A percentile compares a stretch with the other conserved stretches of the same genome.
Evolutionary conservation across 2,797 vertebrate genomes (phyloP).

Genomic region (Borostomias antarcticus): DNA sequence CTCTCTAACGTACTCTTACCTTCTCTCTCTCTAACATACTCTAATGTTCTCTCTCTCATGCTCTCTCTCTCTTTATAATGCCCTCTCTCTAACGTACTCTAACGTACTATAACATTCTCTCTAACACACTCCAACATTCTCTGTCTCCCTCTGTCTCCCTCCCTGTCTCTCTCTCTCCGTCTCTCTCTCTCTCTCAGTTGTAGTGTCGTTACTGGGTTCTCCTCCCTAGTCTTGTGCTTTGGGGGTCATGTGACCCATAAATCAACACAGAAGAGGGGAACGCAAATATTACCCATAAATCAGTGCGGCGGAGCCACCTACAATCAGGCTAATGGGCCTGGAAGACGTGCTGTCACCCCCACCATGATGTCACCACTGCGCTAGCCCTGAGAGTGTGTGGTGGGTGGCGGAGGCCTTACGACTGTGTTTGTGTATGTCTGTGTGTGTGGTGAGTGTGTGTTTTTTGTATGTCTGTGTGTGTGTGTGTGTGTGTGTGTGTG

Average conservation of each 20-base stretch:
- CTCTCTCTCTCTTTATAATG: conserved; percentile 1
- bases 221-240: conserved; percentile 69
- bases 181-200: conserved; percentile 63
- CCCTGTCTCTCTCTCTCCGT: conserved; percentile 7
- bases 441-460: conserved; percentile 34
- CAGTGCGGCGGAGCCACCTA: conserved; percentile 78
- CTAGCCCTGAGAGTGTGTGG: conserved; percentile 42
- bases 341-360: conserved; percentile 83
- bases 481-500: conserved; percentile 42
- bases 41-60: no score
- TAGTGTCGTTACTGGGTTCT: conserved; percentile 69
- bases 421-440: conserved; percentile 38
- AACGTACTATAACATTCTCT: no score
- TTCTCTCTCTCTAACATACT: no score
- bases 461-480: conserved; percentile 26
- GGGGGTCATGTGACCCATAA: conserved; percentile 63
- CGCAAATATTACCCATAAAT: conserved; percentile 82
- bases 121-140: no score
- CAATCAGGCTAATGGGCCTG: conserved; percentile 80
- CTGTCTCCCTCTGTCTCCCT: conserved; percentile 26
- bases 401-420: conserved; percentile 66
- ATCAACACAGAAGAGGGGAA: conserved; percentile 63
- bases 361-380: conserved; percentile 76
- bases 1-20: conserved; percentile 43
- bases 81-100: no score